phyloP scores from a whole-genome alignment of 92 coral and sea anemone genomes.

The Epizoanthus illoricatus region DNA sequence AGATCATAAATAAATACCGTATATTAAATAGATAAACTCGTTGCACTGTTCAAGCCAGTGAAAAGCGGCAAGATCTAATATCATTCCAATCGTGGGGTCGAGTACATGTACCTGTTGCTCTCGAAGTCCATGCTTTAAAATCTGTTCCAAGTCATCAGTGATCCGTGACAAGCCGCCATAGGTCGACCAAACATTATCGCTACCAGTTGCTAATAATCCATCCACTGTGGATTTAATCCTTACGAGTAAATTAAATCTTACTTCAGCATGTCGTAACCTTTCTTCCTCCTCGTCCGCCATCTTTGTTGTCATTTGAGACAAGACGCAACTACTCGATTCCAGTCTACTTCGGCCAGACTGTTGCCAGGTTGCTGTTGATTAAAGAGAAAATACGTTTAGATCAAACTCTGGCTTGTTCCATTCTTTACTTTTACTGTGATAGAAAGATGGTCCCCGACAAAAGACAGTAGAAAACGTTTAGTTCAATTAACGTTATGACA shows the following conservation, averaged over 20 bases:
- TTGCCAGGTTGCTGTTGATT: neutral
- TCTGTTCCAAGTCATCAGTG: constrained; percentile 66
- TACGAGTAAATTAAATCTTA: constrained; percentile 71
- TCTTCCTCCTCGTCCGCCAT: constrained; percentile 86
- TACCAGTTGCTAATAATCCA: constrained; percentile 61
- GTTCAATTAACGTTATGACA: neutral
- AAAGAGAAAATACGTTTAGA: constrained; percentile 5
- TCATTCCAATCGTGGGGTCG: too few relatives aligned
- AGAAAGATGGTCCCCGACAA: too few relatives aligned
- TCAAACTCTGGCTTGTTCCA: neutral
- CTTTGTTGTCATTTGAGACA: constrained; percentile 62
- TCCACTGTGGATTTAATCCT: constrained; percentile 79
- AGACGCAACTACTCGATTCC: constrained; percentile 38
- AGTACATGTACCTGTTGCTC: constrained; percentile 45
- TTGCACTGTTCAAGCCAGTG: too few relatives aligned
- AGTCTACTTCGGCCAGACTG: constrained; percentile 19
- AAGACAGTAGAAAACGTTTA: neutral
- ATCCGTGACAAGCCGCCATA: constrained; percentile 71
- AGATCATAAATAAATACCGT: too few relatives aligned
- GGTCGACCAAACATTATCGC: constrained; percentile 57
- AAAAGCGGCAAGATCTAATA: too few relatives aligned
- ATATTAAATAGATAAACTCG: too few relatives aligned
- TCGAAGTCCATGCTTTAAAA: constrained; percentile 80
- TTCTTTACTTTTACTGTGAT: neutral
- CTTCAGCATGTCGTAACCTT: constrained; percentile 55